Conservation (phyloP, 2,113 vertebrate species). For the Mionectes macconnelli region DNA sequence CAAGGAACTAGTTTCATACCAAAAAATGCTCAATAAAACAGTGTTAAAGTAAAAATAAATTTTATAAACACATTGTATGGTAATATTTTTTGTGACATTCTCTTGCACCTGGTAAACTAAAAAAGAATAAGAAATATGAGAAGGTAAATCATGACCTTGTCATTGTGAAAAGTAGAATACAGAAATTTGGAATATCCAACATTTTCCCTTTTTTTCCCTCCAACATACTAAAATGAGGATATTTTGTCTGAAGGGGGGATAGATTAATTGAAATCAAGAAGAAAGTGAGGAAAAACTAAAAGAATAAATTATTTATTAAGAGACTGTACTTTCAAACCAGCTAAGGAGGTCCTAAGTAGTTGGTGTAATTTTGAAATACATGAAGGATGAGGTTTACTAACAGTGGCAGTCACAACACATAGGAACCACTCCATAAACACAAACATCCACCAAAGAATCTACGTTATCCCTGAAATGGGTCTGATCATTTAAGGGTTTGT, state of each 20-base stretch:
- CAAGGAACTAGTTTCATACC: neutral
- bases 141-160: neutral
- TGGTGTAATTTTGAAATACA: neutral
- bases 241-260: neutral
- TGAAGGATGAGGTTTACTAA: rapidly evolving
- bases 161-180: neutral
- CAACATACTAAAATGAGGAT: neutral
- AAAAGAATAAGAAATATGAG: neutral
- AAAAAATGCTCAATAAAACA: neutral
- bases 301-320: neutral
- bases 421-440: neutral
- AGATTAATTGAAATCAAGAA: neutral
- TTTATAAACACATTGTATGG: neutral
- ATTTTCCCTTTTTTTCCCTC: neutral
- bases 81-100: neutral
- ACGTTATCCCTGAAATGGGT: neutral
- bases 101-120: neutral
- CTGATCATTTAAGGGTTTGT: neutral
- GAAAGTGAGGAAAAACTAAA: neutral
- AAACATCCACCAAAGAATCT: neutral
- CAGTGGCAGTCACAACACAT: neutral
- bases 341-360: neutral
- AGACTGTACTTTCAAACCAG: neutral
- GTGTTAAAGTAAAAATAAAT: neutral
- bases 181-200: neutral